Evolutionary conservation across 2,888 invertebrate genomes (phyloP).

Genomic region (Pterostichus niger): DNA sequence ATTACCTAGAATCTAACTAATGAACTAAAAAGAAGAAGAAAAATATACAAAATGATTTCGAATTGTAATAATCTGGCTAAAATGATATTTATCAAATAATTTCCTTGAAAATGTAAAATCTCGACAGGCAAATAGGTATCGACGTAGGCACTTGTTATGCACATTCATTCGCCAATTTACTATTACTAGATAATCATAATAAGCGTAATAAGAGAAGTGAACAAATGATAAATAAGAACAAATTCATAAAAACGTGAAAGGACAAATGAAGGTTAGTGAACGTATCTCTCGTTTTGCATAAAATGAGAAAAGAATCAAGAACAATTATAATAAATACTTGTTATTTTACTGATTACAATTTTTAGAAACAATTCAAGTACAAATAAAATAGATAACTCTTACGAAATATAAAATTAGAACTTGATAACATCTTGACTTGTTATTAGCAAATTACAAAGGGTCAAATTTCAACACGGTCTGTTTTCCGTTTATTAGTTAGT

Average conservation of each 20-base stretch:
- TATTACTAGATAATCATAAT: constrained; percentile 17
- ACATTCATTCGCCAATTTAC: constrained; percentile 24
- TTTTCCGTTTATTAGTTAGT: neutral
- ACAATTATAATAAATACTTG: constrained; percentile 32
- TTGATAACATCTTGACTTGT: neutral
- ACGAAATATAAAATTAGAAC: neutral
- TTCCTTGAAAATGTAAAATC: too few relatives aligned
- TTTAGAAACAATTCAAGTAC: constrained; percentile 7
- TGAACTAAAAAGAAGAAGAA: too few relatives aligned
- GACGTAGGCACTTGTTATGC: constrained; percentile 15
- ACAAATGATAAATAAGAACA: constrained; percentile 33
- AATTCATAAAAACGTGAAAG: constrained; percentile 60
- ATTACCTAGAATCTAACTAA: too few relatives aligned
- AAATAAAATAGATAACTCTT: neutral
- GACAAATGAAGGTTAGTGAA: constrained; percentile 65
- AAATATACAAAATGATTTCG: too few relatives aligned
- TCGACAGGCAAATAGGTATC: too few relatives aligned
- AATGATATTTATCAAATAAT: too few relatives aligned
- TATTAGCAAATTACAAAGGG: constrained; percentile 2
- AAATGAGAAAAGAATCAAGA: constrained; percentile 37
- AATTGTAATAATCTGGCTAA: too few relatives aligned
- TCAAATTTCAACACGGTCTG: constrained; percentile 29
- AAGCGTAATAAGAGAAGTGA: neutral
- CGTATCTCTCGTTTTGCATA: constrained; percentile 50
- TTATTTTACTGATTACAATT: constrained; percentile 29